A percentile compares a stretch with the other conserved stretches of the same genome.
phyloP scores from a whole-genome alignment of 2,888 invertebrate genomes.

The Platerodrilus igneus region DNA sequence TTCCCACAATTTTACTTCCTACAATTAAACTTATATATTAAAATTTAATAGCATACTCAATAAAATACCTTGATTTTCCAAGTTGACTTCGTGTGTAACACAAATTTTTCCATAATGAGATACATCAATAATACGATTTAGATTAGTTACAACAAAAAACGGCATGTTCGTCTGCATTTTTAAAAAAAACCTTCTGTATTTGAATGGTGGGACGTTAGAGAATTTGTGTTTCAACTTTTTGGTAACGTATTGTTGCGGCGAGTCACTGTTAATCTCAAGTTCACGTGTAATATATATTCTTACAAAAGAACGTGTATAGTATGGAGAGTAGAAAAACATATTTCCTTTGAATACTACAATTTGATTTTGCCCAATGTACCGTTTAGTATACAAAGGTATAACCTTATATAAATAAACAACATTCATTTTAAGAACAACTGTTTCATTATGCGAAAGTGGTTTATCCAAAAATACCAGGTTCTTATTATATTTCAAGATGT shows the following conservation, averaged over 20 bases:
- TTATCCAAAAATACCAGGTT: too few relatives aligned
- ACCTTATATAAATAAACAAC: slow-evolving; percentile 11
- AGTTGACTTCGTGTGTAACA: slow-evolving; percentile 27
- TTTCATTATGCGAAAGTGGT: background rate
- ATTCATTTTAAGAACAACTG: slow-evolving; percentile 5
- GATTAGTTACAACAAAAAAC: slow-evolving; percentile 24
- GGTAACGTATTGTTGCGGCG: too few relatives aligned
- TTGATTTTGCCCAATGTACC: slow-evolving; percentile 16
- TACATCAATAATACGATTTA: slow-evolving; percentile 31
- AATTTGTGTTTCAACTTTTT: slow-evolving; percentile 1
- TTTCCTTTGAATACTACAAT: slow-evolving; percentile 25
- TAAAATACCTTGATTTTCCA: slow-evolving; percentile 28
- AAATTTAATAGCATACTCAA: background rate
- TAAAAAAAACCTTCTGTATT: background rate
- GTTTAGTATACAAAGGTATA: slow-evolving; percentile 7
- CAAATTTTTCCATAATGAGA: slow-evolving; percentile 32
- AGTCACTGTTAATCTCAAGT: too few relatives aligned
- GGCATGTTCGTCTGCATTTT: too few relatives aligned
- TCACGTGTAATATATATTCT: slow-evolving; percentile 2
- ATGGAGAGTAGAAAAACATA: slow-evolving; percentile 29
- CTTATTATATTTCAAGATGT: too few relatives aligned
- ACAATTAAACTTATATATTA: slow-evolving; percentile 13
- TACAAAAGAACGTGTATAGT: slow-evolving; percentile 19
- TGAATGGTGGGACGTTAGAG: background rate
- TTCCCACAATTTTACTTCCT: slow-evolving; percentile 27